These are phyloP conservation scores for Microchrysa polita DNA, from an alignment of 2,888 invertebrate genomes.

Conservation along the genomic window DNA sequence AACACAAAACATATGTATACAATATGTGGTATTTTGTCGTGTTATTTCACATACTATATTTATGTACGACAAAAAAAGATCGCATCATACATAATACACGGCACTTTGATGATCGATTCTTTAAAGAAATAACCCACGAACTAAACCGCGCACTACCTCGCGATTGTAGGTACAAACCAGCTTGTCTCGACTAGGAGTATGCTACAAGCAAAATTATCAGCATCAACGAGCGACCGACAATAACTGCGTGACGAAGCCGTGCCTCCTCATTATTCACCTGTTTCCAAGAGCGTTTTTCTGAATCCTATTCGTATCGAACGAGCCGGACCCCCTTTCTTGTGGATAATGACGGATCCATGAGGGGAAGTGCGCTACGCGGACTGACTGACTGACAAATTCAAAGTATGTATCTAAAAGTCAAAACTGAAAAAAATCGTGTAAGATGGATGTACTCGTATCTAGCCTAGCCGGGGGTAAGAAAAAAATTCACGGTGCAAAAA, in stretches of 20 bases:
- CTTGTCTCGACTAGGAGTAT: not conserved
- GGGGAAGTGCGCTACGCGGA: not conserved
- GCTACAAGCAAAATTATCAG: constrained; percentile 11
- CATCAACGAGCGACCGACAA: no score
- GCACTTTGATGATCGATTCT: constrained; percentile 11
- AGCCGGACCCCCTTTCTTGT: not conserved
- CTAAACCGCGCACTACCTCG: constrained; percentile 12
- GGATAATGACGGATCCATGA: not conserved
- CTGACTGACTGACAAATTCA: not conserved
- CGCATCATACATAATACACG: not conserved
- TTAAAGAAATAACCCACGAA: constrained; percentile 4
- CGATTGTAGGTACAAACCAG: constrained; percentile 22
- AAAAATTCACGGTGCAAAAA: not conserved
- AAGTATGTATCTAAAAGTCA: no score
- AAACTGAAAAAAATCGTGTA: not conserved
- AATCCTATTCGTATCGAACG: constrained; percentile 8
- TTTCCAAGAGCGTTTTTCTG: no score
- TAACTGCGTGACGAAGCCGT: constrained; percentile 25
- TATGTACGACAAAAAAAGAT: not conserved
- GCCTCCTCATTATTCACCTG: constrained; percentile 41
- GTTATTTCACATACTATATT: no score
- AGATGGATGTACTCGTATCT: not conserved
- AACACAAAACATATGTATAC: constrained; percentile 33
- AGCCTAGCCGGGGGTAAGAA: not conserved
- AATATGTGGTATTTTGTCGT: constrained; percentile 2